These are phyloP conservation scores for Paralichthys olivaceus DNA, from an alignment of 2,113 vertebrate genomes.

Conservation along the genomic window DNA sequence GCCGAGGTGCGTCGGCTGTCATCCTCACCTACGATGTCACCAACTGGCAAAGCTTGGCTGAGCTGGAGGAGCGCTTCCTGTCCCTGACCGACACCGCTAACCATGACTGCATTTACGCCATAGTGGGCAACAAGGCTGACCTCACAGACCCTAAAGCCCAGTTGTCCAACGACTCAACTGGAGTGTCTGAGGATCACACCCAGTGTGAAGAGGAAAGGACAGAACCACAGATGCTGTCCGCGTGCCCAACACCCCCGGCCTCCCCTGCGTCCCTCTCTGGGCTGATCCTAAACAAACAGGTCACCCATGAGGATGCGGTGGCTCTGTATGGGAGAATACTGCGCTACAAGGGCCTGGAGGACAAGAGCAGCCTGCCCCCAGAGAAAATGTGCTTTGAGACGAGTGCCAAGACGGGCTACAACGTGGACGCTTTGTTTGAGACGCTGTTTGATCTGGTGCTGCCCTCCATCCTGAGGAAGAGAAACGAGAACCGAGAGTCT, in stretches of 20 bases:
- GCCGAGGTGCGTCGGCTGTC: constrained; percentile 90
- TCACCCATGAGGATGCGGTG: constrained; percentile 85
- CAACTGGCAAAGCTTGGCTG: constrained; percentile 90
- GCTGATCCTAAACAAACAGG: constrained; percentile 81
- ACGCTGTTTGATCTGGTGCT: constrained; percentile 92
- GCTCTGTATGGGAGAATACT: constrained; percentile 90
- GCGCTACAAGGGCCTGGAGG: constrained; percentile 91
- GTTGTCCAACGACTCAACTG: constrained; percentile 30
- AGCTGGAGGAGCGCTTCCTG: constrained; percentile 95
- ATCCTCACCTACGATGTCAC: constrained; percentile 94
- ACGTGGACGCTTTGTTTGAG: constrained; percentile 93
- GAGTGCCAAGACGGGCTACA: constrained; percentile 94
- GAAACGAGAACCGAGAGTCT: constrained; percentile 76
- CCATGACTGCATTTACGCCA: constrained; percentile 91
- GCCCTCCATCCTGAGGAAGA: constrained; percentile 87
- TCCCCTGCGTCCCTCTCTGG: constrained; percentile 60
- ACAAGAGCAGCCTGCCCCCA: constrained; percentile 85
- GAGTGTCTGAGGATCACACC: constrained; percentile 1
- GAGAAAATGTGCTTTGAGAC: constrained; percentile 98
- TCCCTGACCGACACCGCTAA: constrained; percentile 93
- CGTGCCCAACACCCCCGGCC: constrained; percentile 57
- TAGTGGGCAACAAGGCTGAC: constrained; percentile 97
- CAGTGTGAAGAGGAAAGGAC: constrained; percentile 36
- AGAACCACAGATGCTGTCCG: constrained; percentile 35
- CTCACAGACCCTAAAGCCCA: constrained; percentile 81